phyloP scores from a whole-genome alignment of 2,888 invertebrate species.

The Teleiodes luculella region DNA sequence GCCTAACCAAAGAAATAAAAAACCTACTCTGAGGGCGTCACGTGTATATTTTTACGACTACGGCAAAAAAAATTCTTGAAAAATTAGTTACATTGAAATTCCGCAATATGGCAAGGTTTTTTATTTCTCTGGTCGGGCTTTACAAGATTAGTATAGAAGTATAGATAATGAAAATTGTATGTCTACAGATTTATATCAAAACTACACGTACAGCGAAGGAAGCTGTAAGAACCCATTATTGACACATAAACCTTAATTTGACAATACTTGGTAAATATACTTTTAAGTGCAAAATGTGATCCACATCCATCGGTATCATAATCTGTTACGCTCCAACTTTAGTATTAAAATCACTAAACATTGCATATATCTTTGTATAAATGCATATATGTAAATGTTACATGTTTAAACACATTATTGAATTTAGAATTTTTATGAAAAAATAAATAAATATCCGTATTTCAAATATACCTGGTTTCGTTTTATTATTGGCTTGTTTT shows the following conservation, averaged over 20 bases:
- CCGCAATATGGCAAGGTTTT: too few relatives aligned
- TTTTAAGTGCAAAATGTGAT: constrained; percentile 73
- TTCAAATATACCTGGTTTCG: constrained; percentile 73
- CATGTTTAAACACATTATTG: constrained; percentile 80
- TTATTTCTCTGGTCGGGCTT: too few relatives aligned
- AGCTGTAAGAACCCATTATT: constrained; percentile 31
- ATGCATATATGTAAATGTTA: constrained; percentile 80
- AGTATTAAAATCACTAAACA: constrained; percentile 75
- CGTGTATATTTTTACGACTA: too few relatives aligned
- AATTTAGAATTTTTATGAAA: constrained; percentile 80
- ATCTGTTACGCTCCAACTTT: constrained; percentile 75
- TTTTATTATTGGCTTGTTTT: constrained; percentile 48
- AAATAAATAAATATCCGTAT: constrained; percentile 80
- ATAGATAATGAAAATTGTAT: neutral
- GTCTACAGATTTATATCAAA: too few relatives aligned
- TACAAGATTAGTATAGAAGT: too few relatives aligned
- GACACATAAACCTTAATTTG: constrained; percentile 63
- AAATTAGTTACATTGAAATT: too few relatives aligned
- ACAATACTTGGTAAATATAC: constrained; percentile 78
- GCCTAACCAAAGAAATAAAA: too few relatives aligned
- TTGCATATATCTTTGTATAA: constrained; percentile 79
- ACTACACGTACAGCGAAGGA: neutral
- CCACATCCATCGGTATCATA: constrained; percentile 56
- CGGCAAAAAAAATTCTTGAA: too few relatives aligned
- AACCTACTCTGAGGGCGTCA: too few relatives aligned